Evolutionary conservation across 2,113 vertebrate genomes (phyloP), one percentile per base, ranked within the genome.

Genomic region (Hippopotamus amphibius): DNA sequence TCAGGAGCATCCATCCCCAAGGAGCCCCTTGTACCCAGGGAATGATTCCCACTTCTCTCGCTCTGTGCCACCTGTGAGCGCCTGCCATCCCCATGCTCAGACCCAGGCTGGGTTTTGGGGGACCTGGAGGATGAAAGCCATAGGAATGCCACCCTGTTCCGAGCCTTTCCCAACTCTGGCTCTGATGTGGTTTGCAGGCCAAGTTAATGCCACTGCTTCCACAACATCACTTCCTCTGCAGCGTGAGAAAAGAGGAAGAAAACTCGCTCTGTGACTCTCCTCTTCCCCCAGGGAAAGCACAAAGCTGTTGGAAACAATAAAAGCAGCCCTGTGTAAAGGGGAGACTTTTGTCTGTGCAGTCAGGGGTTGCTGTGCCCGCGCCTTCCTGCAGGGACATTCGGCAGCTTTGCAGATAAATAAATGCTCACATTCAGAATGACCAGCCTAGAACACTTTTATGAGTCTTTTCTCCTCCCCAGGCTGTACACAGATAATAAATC

Each of bases 191-290:
- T 89, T 95, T 82, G 76, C 88, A 91, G 95, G 91, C 96, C 95
- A 68, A 97, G 97, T 93, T 90, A 95, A 93, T 90, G 96, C 74
- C 89, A 87, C 94, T 69, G 69, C 96, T 97, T 97, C 96, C 90
- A 96, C 96, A 96, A 89, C 98, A 98, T 97, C 97, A 97, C 97
- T 97, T 98, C 98, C 97, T 98, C 88, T 96, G 91, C 93, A 98
- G 91, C 86, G 89, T 97, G 97, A 98, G 97, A 98, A 98, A 97
- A 98, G 97, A 97, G 97, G 97, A 98, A 98, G 97, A 97, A 97
- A 97, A 94, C 90, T 90, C 9, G 2, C 96, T 94, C 14, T 89
- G 85, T 48, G 94, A 94, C 89, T 93, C 96, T 96, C 72, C 72
- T 97, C 88, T 95, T 89, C 96, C 98, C 95, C 97, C 86, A 97